Percentiles rank a stretch among this genome's conserved stretches.
These are phyloP conservation scores for Alviniconcha marisindica DNA, from an alignment of 1,140 invertebrate species.

Conservation along the genomic window DNA sequence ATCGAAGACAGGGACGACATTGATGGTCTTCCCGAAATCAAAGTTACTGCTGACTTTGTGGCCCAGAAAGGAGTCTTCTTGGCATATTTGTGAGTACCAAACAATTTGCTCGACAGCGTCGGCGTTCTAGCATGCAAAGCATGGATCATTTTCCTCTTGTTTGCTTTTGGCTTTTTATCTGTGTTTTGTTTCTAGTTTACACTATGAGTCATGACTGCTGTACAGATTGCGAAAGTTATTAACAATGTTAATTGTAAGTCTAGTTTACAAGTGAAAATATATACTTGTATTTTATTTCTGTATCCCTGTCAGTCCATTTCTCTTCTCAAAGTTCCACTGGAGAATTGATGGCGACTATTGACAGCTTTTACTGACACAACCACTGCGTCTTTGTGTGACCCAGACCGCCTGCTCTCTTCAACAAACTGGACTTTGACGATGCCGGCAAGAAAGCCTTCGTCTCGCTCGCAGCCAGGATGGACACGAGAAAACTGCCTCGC, in stretches of 20 bases:
- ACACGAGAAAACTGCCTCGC: conserved; percentile 36
- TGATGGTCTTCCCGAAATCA: conserved; percentile 19
- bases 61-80: conserved; percentile 41
- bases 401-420: conserved; percentile 33
- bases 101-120: no score
- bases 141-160: no score
- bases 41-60: conserved; percentile 31
- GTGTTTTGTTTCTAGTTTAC: no score
- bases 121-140: no score
- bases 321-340: no score
- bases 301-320: no score
- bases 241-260: no score
- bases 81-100: conserved; percentile 41
- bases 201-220: no score
- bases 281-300: no score
- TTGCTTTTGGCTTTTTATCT: no score
- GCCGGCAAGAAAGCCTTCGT: conserved; percentile 41
- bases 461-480: conserved; percentile 38
- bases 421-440: conserved; percentile 39
- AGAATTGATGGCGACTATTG: not conserved
- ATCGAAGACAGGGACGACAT: conserved; percentile 29
- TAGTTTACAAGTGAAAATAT: no score
- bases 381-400: not conserved
- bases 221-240: no score
- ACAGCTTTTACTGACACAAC: not conserved